These are phyloP conservation scores for Cinclus mexicanus DNA, from an alignment of 2,113 vertebrate genomes.

Conservation along the genomic window DNA sequence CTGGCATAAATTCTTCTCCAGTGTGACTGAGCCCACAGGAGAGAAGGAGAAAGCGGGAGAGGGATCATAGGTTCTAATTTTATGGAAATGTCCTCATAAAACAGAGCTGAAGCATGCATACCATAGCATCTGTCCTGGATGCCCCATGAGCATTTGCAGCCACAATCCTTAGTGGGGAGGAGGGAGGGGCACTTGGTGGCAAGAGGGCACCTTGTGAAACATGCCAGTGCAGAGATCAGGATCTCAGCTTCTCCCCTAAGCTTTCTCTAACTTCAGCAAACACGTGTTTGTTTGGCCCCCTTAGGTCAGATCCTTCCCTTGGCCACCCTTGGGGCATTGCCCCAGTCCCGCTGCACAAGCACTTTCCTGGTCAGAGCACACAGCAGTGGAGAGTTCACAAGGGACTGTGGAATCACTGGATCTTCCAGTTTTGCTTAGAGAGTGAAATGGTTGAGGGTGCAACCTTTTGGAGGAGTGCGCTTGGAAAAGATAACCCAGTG, in stretches of 20 bases:
- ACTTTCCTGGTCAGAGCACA: neutral
- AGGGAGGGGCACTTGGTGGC: neutral
- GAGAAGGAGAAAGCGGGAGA: neutral
- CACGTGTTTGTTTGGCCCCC: neutral
- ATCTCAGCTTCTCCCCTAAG: neutral
- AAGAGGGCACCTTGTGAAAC: neutral
- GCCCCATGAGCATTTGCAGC: neutral
- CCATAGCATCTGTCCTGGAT: neutral
- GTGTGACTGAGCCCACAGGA: neutral
- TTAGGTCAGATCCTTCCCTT: neutral
- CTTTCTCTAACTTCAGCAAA: neutral
- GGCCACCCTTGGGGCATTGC: neutral
- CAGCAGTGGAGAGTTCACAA: neutral
- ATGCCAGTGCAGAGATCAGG: accelerated
- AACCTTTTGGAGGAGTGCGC: neutral
- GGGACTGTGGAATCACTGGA: accelerated
- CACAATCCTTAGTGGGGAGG: neutral
- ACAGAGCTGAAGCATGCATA: neutral
- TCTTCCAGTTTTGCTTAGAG: neutral
- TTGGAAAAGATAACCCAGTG: neutral
- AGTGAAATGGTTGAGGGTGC: neutral
- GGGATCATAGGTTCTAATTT: neutral
- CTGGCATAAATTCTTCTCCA: neutral
- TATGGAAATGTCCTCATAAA: neutral
- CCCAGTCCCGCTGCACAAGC: neutral